Base-by-base conservation (phyloP, 2,113 vertebrate species). In the Cynoglossus semilaevis region DNA sequence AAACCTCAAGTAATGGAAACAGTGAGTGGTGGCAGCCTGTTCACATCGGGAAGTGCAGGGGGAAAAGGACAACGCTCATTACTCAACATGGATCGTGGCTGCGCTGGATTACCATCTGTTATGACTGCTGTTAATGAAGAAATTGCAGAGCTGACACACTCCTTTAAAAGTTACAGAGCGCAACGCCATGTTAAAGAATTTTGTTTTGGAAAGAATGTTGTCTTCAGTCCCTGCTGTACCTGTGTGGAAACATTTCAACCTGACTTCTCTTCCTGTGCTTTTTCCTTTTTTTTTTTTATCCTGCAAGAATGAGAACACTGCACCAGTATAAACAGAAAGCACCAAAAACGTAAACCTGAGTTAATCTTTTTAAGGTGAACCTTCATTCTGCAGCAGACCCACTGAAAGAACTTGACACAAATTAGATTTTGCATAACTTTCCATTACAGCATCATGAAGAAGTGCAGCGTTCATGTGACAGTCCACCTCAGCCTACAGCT, bases 371-470 rank as follows among this genome's bases (percentile, higher is more conserved):
- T 35, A 45, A 51, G 35, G 35, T 42, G 40, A 14, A 51, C 41
- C 50, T 42, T 10, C 51, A 0, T 36, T 12, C 50, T 41, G 15
- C n/a, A 22, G 29, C 45, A 37, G 58, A 49, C 51, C 14, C 16
- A 35, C 55, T 41, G 38, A 46, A 56, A 17, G 36, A 58, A 60
- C 60, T 79, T 41, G 34, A 18, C 62, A 49, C 54, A 67, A 59
- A 84, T 69, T 37, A 15, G 57, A 67, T 70, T 74, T 76, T 18
- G 57, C 19, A 67, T 49, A 67, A 77, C 18, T 83, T 85, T 85
- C 72, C 81, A 84, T 83, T 78, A 77, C 71, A 34, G 38, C 71
- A 80, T 55, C 9, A 16, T 41, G 41, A 58, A 68, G 51, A 61
- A 57, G 22, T 59, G 63, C 43, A 47, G 47, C 3, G 7, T 37